phyloP scores from a whole-genome alignment of 2,888 invertebrate species.

The Chrysopilus asiliformis region DNA sequence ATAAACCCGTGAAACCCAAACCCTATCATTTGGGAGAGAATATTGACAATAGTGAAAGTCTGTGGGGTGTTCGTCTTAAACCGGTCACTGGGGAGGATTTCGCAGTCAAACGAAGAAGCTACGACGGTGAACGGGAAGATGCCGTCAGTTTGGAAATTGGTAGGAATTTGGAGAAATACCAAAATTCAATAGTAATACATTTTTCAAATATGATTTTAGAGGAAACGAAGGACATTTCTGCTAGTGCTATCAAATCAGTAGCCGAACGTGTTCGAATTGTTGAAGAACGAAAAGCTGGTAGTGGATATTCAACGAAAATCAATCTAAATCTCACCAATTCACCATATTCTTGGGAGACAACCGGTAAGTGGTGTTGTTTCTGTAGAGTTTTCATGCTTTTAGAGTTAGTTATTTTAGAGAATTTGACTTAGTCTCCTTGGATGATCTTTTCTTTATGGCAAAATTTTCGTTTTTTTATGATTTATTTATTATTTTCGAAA shows the following conservation, averaged over 20 bases:
- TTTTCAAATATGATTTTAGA: conserved; percentile 3
- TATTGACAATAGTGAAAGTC: conserved; percentile 36
- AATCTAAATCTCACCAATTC: conserved; percentile 36
- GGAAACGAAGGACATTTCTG: conserved; percentile 13
- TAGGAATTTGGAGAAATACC: not conserved
- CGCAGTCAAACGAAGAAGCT: conserved; percentile 9
- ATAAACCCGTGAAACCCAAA: conserved; percentile 58
- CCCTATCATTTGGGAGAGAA: conserved; percentile 61
- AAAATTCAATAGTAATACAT: too few relatives aligned
- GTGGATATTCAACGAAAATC: conserved; percentile 45
- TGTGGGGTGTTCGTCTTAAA: conserved; percentile 41
- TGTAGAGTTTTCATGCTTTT: conserved; percentile 1
- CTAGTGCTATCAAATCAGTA: conserved; percentile 26
- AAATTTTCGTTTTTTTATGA: not conserved
- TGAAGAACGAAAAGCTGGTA: conserved; percentile 30
- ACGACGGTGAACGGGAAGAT: not conserved
- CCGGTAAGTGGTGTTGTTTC: conserved; percentile 22
- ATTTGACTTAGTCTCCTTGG: conserved; percentile 4
- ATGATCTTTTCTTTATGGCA: not conserved
- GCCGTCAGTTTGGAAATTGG: not conserved
- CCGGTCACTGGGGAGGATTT: conserved; percentile 24
- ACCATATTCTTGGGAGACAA: conserved; percentile 23
- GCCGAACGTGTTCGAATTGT: conserved; percentile 40
- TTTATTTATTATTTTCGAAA: too few relatives aligned
- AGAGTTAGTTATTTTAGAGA: conserved; percentile 11